Percentiles rank a stretch among this genome's conserved stretches.
Conservation (phyloP, 1,140 invertebrate genomes). For the Andricus grossulariae region DNA sequence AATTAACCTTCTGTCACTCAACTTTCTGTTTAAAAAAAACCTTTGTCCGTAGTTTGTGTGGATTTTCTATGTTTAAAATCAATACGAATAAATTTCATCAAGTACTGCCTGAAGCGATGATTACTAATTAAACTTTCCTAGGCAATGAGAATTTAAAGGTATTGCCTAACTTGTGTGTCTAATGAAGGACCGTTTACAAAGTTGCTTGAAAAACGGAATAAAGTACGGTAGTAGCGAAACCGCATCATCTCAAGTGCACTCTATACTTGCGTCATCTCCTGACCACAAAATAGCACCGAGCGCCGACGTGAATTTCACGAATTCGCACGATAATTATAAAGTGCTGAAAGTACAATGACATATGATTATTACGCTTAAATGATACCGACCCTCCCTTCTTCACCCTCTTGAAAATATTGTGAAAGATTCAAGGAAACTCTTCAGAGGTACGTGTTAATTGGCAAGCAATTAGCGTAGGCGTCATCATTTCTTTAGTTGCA, state of each 20-base stretch:
- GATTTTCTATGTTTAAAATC: neutral
- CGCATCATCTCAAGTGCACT: conserved; percentile 55
- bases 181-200: neutral
- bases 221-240: conserved; percentile 35
- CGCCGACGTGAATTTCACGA: conserved; percentile 56
- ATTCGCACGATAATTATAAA: conserved; percentile 60
- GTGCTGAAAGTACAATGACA: conserved; percentile 49
- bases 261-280: conserved; percentile 52
- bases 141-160: neutral
- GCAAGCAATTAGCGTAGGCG: conserved; percentile 48
- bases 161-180: neutral
- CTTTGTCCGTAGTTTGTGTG: neutral
- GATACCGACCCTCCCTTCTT: conserved; percentile 43
- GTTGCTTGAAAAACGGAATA: neutral
- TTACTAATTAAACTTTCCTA: neutral
- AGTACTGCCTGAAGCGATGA: neutral
- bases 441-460: conserved; percentile 53
- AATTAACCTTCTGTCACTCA: neutral
- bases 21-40: conserved; percentile 11
- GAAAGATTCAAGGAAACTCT: conserved; percentile 50
- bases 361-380: conserved; percentile 61
- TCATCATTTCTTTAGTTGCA: conserved; percentile 8
- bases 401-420: conserved; percentile 41
- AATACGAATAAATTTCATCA: neutral
- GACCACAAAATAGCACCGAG: conserved; percentile 51